A percentile compares a stretch with the other conserved stretches of the same genome.
Evolutionary conservation across 2,797 vertebrate species (phyloP).

Genomic region (Myotis myotis): DNA sequence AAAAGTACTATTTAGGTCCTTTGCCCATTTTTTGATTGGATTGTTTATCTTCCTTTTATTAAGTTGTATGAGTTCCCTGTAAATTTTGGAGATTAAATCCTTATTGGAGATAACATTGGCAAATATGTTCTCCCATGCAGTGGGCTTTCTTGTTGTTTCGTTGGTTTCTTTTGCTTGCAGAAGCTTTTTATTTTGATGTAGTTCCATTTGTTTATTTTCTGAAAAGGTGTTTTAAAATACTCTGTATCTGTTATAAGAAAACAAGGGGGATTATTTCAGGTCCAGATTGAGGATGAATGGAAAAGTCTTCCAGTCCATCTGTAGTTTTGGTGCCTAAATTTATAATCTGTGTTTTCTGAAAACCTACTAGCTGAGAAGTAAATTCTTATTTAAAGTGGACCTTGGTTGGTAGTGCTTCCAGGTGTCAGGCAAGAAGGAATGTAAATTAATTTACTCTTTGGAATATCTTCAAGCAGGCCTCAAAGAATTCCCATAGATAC

Average conservation of each 20-base stretch:
- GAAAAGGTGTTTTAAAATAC: neutral
- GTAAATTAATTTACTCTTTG: neutral
- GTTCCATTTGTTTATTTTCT: too few species aligned
- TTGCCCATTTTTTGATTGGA: too few species aligned
- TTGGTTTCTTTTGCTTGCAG: too few species aligned
- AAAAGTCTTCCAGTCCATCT: neutral
- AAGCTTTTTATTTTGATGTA: too few species aligned
- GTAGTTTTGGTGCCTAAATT: neutral
- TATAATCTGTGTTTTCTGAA: conserved; percentile 9
- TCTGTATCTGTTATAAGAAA: neutral
- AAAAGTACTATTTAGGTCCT: too few species aligned
- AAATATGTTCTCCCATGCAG: too few species aligned
- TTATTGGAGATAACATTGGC: too few species aligned
- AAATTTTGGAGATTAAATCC: too few species aligned
- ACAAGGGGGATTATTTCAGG: neutral
- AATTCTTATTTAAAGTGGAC: neutral
- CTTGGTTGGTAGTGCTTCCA: neutral
- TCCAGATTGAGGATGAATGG: neutral
- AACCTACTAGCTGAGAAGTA: neutral
- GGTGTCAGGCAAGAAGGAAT: neutral
- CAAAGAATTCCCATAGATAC: neutral
- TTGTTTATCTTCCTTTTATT: too few species aligned
- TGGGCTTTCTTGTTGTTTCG: too few species aligned
- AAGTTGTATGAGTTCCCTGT: too few species aligned
- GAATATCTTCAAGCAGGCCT: neutral